Base-by-base conservation (phyloP, 2,888 invertebrate species). In the Lissocephala sabroskyi region DNA sequence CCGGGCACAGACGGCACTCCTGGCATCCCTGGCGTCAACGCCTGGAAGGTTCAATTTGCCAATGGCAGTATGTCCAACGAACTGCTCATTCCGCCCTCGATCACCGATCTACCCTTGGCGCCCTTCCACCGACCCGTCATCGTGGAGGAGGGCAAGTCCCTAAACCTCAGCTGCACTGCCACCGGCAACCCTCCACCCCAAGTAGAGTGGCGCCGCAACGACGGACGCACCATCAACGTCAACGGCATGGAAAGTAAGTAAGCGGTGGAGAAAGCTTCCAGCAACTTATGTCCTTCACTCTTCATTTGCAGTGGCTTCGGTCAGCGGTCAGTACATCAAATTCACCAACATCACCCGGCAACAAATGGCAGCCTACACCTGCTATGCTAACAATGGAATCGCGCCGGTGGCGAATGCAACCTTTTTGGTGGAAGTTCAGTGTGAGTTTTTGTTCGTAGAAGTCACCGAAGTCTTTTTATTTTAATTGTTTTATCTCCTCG, bases 351-450 rank as follows among this genome's bases (percentile, higher is more conserved):
- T 92, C 29, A 91, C 88, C 61, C 86, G 92, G 49, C 87, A 88
- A 49, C 91, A 92, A 78, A 92, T 91, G 90, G 92, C 92, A 28
- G 87, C 87, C n/a, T 92, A 92, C 79, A 86, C 88, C 56, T 92
- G 92, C 74, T 87, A 88, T 41, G 94, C 94, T 11, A 89, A 90
- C 82, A 97, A 97, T 81, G 96, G 95, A 1, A 90, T 97, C 76
- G 90, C 93, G 32, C 96, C 96, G 0, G 87, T 91, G 16, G 91
- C 91, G 17, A 92, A 90, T 81, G 91, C 92, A 80, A 91, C 91
- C 10, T 94, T 93, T 59, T 88, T 89, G 46, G 88, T 97, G n/a
- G 93, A 95, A 84, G 94, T 97, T 6, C 92, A 94, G 78, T 97
- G 97, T 96, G 85, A 92, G 94, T 89, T 79, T 6, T 37, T 1